Evolutionary conservation across 2,888 invertebrate genomes (phyloP), one percentile per base, ranked within the genome.

Genomic region (Operophtera brumata): DNA sequence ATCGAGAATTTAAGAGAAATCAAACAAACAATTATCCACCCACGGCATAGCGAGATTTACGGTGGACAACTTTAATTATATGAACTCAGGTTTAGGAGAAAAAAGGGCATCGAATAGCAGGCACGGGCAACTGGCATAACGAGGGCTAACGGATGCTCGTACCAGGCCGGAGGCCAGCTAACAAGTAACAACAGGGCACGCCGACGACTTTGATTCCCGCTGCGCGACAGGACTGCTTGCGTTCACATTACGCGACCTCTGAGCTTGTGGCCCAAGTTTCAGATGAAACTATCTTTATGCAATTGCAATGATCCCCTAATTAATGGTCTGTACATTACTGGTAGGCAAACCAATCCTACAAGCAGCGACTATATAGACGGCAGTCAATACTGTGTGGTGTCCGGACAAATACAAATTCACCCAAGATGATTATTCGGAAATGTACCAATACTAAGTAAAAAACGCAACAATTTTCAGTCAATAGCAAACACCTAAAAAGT

Each of bases 181-280:
- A 79, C 80, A 78, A 77, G 75, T 69, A 77, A 78, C 73, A 78
- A 76, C 75, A 69, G 73, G 61, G 70, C 68, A 65, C 61, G 71
- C 70, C 77, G 79, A 78, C 77, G 71, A 80, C 81, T 81, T 80
- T 77, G 81, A 80, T 77, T 73, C 84, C 85, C 75, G 84, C 84
- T 84, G 86, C 65, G 84, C 76, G 79, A 84, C 86, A 85, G 73
- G 71, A 54, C 67, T 71, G 73, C 77, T 83, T 77, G 84, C 84
- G 84, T 84, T 84, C 77, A 65, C 67, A 67, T 65, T 61, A 59
- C 64, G 65, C 64, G 71, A 67, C 68, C 70, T 53, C 48, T 53
- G 61, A 54, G 66, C 67, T 37, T 48, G 67, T 63, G 71, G 68
- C 47, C 57, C 68, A 72, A 75, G 75, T 70, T 70, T 69, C 66